Conservation (phyloP, 1,140 invertebrate species). For the Maniola jurtina region DNA sequence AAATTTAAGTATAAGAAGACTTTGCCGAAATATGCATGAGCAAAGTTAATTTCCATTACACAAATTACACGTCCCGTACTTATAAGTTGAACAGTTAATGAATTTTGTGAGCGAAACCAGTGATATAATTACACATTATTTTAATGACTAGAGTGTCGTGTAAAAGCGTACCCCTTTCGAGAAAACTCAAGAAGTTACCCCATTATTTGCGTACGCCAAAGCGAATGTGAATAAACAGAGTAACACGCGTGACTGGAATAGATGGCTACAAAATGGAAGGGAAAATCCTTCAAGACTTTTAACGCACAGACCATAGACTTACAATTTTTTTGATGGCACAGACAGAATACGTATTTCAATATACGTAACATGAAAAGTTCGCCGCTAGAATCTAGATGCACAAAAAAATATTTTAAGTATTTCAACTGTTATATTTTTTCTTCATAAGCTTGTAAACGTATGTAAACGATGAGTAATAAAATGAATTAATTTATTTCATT, state of each 20-base stretch:
- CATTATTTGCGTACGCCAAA: slow-evolving; percentile 61
- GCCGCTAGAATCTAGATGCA: too few species aligned
- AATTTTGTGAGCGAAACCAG: slow-evolving; percentile 22
- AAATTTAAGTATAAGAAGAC: too few species aligned
- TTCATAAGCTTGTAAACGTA: too few species aligned
- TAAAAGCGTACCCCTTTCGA: slow-evolving; percentile 19
- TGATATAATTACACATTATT: slow-evolving; percentile 27
- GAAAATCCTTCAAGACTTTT: slow-evolving; percentile 47
- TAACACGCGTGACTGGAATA: slow-evolving; percentile 61
- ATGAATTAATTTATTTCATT: too few species aligned
- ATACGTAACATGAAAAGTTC: too few species aligned
- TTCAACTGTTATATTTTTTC: too few species aligned
- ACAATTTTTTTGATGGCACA: too few species aligned
- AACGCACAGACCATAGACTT: too few species aligned
- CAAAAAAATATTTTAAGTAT: too few species aligned
- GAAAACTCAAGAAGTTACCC: slow-evolving; percentile 48
- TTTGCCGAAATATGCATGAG: background rate
- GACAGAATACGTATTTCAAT: slow-evolving; percentile 24
- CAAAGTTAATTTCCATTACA: background rate
- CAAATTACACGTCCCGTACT: background rate
- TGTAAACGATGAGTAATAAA: too few species aligned
- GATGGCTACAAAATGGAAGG: slow-evolving; percentile 43
- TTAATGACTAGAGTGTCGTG: slow-evolving; percentile 20
- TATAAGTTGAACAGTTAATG: slow-evolving; percentile 16
- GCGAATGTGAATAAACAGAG: slow-evolving; percentile 63